These are phyloP conservation scores for Diuraphis noxia DNA, from an alignment of 1,140 invertebrate genomes.

Conservation along the genomic window DNA sequence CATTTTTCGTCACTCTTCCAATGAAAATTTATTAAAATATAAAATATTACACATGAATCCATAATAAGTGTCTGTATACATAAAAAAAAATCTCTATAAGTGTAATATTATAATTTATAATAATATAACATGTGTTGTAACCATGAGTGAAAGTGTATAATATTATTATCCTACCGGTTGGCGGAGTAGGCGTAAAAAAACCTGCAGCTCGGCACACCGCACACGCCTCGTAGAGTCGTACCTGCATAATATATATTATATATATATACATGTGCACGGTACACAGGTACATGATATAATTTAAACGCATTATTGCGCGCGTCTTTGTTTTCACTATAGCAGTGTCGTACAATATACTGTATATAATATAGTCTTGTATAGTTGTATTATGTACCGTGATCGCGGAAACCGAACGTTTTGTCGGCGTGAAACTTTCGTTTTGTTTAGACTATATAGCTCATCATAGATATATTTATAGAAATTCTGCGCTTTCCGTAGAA, in stretches of 20 bases:
- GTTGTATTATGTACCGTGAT: not conserved
- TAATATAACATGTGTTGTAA: not conserved
- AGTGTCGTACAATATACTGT: not conserved
- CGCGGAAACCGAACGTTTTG: not conserved
- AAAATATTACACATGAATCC: not conserved
- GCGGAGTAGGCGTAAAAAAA: constrained; percentile 27
- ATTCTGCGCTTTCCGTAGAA: not conserved
- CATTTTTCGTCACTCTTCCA: not conserved
- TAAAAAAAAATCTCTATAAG: not conserved
- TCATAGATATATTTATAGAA: too few relatives aligned
- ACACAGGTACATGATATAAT: not conserved
- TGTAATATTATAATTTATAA: constrained; percentile 5
- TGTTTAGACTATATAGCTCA: too few relatives aligned
- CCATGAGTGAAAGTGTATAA: constrained; percentile 22
- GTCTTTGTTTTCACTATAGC: not conserved
- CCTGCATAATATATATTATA: not conserved
- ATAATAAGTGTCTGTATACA: too few relatives aligned
- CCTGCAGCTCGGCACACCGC: not conserved
- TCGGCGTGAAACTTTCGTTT: not conserved
- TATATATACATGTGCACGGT: not conserved
- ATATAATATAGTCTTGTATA: not conserved
- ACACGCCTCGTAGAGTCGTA: not conserved
- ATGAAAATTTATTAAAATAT: not conserved
- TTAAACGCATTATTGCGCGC: not conserved
- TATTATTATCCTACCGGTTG: not conserved